These are phyloP conservation scores for Larimichthys crocea DNA, from an alignment of 2,113 vertebrate genomes.

Conservation along the genomic window DNA sequence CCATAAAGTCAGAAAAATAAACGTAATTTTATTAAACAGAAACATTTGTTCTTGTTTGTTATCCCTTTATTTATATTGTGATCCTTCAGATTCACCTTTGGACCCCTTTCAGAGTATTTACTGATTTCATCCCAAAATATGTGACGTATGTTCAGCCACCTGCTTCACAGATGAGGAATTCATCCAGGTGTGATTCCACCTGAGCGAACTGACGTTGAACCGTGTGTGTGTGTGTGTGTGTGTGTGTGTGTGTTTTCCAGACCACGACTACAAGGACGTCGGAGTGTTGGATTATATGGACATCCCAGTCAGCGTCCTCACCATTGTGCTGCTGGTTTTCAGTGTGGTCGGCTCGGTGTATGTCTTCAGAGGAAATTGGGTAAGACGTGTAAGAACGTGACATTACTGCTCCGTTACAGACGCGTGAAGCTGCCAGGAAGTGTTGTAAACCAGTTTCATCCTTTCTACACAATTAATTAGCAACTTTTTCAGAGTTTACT, in stretches of 20 bases:
- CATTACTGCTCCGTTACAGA: not conserved
- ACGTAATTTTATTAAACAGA: not conserved
- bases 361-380: conserved; percentile 76
- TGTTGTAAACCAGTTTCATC: too few relatives aligned
- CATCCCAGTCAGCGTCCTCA: conserved; percentile 35
- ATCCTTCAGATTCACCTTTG: not conserved
- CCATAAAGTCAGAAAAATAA: not conserved
- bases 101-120: too few relatives aligned
- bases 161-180: not conserved
- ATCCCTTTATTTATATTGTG: not conserved
- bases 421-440: not conserved
- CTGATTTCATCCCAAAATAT: too few relatives aligned
- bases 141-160: too few relatives aligned
- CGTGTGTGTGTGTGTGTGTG: too few relatives aligned
- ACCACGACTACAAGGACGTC: conserved; percentile 30
- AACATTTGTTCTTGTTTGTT: not conserved
- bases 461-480: not conserved
- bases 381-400: conserved; percentile 49
- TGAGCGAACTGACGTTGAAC: not conserved
- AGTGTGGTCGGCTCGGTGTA: conserved; percentile 71
- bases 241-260: conserved; percentile 64
- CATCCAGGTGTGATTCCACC: conserved; percentile 4
- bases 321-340: conserved; percentile 72
- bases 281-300: accelerated
- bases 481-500: not conserved